Evolutionary conservation across 2,797 vertebrate genomes (phyloP).

Genomic region (Pyrocephalus nanus): DNA sequence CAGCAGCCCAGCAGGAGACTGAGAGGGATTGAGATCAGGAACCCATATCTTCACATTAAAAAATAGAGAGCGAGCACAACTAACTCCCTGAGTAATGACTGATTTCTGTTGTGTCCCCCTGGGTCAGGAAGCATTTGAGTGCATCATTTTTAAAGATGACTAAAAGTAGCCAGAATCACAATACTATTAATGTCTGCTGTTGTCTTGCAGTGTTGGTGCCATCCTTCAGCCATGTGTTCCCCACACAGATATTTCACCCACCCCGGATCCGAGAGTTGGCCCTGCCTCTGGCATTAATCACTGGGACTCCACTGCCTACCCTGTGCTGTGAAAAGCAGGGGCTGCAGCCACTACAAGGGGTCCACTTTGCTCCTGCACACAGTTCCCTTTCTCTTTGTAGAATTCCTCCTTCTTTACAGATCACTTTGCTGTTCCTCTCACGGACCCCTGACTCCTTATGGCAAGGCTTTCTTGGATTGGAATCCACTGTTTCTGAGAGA

Average conservation of each 20-base stretch:
- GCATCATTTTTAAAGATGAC: slow-evolving; percentile 57
- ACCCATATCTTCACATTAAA: neutral
- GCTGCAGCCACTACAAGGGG: neutral
- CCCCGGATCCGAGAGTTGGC: neutral
- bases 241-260: neutral
- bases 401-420: neutral
- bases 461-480: neutral
- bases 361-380: neutral
- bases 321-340: neutral
- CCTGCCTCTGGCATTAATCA: neutral
- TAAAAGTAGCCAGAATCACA: neutral
- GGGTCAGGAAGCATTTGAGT: slow-evolving; percentile 36
- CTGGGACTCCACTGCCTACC: neutral
- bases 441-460: neutral
- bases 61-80: neutral
- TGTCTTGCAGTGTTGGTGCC: neutral
- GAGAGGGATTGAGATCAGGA: neutral
- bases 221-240: neutral
- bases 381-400: neutral
- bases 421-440: neutral
- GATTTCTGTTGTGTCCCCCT: slow-evolving; percentile 1
- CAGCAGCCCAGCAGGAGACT: neutral
- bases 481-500: neutral
- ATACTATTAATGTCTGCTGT: neutral
- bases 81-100: slow-evolving; percentile 26